phyloP scores from a whole-genome alignment of 2,797 vertebrate species.

The Ambastaia sidthimunki region DNA sequence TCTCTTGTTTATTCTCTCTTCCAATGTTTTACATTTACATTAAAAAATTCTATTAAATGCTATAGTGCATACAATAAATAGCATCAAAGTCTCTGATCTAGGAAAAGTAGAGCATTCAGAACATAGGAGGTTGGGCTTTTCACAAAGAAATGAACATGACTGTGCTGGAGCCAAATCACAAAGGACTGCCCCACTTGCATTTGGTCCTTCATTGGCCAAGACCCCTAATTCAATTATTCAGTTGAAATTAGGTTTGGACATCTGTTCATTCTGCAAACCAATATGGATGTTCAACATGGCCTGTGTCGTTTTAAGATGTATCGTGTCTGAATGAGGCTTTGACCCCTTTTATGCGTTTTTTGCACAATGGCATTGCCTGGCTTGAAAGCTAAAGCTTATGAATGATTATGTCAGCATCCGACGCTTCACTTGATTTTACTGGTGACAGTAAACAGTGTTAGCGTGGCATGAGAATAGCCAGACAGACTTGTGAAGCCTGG shows the following conservation, averaged over 20 bases:
- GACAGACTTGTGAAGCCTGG: constrained; percentile 28
- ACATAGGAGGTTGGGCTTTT: constrained; percentile 1
- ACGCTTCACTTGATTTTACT: constrained; percentile 20
- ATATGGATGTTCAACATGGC: not conserved
- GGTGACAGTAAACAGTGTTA: constrained; percentile 38
- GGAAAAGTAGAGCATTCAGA: constrained; percentile 27
- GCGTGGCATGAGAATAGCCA: constrained; percentile 32
- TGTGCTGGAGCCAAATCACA: constrained; percentile 9
- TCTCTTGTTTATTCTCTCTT: not conserved
- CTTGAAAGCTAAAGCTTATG: constrained; percentile 14
- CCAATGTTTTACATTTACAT: not conserved
- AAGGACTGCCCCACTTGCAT: constrained; percentile 5
- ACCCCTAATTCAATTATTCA: constrained; percentile 44
- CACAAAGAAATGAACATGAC: constrained; percentile 9
- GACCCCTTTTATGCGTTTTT: constrained; percentile 10
- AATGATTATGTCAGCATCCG: constrained; percentile 9
- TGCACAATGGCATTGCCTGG: constrained; percentile 28
- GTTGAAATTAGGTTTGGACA: constrained; percentile 42
- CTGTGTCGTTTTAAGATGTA: constrained; percentile 22
- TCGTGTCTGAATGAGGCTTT: not conserved
- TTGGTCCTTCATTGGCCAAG: constrained; percentile 8
- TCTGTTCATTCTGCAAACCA: constrained; percentile 37
- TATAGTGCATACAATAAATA: not conserved
- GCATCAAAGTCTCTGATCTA: not conserved
- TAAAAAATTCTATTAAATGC: not conserved